phyloP scores from a whole-genome alignment of 2,888 invertebrate genomes.

The Muschampia plurimacula region DNA sequence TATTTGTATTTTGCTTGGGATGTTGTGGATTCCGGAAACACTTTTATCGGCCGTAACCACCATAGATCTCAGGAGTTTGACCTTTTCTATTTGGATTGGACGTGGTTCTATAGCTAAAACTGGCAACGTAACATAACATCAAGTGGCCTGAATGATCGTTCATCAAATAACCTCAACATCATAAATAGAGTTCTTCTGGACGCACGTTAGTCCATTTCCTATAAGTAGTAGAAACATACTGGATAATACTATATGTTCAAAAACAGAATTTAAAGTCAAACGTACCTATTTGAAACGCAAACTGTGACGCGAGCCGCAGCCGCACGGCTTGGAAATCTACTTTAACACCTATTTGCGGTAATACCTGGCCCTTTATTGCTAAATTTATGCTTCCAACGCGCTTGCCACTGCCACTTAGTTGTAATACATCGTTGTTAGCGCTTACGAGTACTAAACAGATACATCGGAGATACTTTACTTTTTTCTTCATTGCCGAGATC shows the following conservation, averaged over 20 bases:
- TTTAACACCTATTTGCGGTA: constrained; percentile 75
- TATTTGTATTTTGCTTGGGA: too few relatives aligned
- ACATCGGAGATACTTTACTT: constrained; percentile 12
- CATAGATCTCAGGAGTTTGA: too few relatives aligned
- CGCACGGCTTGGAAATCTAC: constrained; percentile 10
- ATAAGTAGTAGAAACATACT: neutral
- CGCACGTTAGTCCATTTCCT: too few relatives aligned
- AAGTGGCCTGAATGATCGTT: too few relatives aligned
- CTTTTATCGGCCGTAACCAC: too few relatives aligned
- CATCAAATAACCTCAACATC: too few relatives aligned
- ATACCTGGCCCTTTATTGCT: constrained; percentile 67
- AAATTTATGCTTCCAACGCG: constrained; percentile 58
- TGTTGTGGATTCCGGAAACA: too few relatives aligned
- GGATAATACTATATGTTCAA: neutral
- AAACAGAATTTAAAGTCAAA: neutral
- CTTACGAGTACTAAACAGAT: constrained; percentile 21
- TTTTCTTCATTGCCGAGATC: constrained; percentile 14
- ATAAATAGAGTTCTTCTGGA: too few relatives aligned
- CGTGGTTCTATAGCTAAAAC: too few relatives aligned
- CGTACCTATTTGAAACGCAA: constrained; percentile 1
- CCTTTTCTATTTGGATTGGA: too few relatives aligned
- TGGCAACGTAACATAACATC: too few relatives aligned
- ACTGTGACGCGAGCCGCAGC: constrained; percentile 1
- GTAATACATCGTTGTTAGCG: constrained; percentile 34
- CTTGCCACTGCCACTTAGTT: constrained; percentile 28